Base-by-base conservation (phyloP, 2,888 invertebrate genomes). In the Pachydiplax longipennis region DNA sequence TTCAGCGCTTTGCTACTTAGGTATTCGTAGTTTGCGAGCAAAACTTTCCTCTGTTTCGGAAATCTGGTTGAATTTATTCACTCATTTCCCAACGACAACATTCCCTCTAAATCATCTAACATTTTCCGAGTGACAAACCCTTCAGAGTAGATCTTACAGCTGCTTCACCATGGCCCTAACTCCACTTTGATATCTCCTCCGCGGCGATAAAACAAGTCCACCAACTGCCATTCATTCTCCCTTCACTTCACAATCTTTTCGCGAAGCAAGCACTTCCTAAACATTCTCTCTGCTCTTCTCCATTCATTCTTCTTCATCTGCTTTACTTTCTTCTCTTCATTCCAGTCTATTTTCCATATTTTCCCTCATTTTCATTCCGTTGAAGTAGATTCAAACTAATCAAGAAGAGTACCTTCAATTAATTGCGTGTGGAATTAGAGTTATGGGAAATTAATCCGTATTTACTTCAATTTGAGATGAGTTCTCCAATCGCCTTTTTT, bases 111-210 rank as follows among this genome's bases (percentile, higher is more conserved):
- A 83, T 83, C 58, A 58, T 83, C 83, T 22, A 35, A 35, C 35
- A 83, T 83, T 83, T 83, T 83, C 83, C 83, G 58, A 31, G 83
- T 58, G 83, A 58, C 83, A 83, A 83, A 83, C 58, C 83, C 83
- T 83, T 83, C 83, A 58, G 53, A 58, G 35, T 35, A 35, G 22
- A 58, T 83, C 58, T 58, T 61, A 58, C 83, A 58, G 4, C 83
- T n/a, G 58, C 31, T 15, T 58, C 53, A 53, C 83, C 58, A 58
- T 61, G 58, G 61, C 83, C 15, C 83, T 83, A 83, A 83, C 83
- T 83, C 83, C 53, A 58, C 83, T 83, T 83, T 83, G 83, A 83
- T 83, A 83, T 44, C 83, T 35, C 83, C 58, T 31, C 35, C 58
- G 37, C 58, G 83, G 44, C 83, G 83, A 83, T 83, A 83, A 83